These are phyloP conservation scores for Lasioglossum figueresi DNA, from an alignment of 2,888 invertebrate species.

Conservation along the genomic window DNA sequence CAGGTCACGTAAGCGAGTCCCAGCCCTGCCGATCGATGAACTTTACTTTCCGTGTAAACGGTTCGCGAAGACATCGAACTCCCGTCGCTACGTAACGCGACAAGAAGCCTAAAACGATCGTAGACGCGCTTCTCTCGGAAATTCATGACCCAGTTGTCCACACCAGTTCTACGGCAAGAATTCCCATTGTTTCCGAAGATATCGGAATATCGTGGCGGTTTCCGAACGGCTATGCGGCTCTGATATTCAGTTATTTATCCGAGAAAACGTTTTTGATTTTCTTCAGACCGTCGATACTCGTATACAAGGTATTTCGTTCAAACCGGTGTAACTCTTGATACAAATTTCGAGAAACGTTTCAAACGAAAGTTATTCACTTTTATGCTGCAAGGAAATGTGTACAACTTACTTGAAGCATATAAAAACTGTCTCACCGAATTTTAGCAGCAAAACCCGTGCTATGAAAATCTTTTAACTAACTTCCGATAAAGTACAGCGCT, in stretches of 20 bases:
- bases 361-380: no score
- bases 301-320: neutral
- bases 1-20: conserved; percentile 70
- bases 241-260: neutral
- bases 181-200: neutral
- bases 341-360: neutral
- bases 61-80: conserved; percentile 53
- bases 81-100: conserved; percentile 30
- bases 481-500: no score
- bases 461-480: no score
- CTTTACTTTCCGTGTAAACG: conserved; percentile 71
- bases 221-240: neutral
- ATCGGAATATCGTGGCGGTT: neutral
- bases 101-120: conserved; percentile 36
- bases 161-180: neutral
- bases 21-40: conserved; percentile 66
- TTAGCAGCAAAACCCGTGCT: no score
- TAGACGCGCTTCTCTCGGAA: conserved; percentile 18
- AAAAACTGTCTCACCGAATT: no score
- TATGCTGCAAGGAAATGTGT: no score
- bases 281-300: neutral
- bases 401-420: no score
- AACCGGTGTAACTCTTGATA: neutral
- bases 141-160: conserved; percentile 46
- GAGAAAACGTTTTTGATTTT: neutral